These are phyloP conservation scores for Himalopsyche japonica DNA, from an alignment of 2,888 invertebrate genomes.

Conservation along the genomic window DNA sequence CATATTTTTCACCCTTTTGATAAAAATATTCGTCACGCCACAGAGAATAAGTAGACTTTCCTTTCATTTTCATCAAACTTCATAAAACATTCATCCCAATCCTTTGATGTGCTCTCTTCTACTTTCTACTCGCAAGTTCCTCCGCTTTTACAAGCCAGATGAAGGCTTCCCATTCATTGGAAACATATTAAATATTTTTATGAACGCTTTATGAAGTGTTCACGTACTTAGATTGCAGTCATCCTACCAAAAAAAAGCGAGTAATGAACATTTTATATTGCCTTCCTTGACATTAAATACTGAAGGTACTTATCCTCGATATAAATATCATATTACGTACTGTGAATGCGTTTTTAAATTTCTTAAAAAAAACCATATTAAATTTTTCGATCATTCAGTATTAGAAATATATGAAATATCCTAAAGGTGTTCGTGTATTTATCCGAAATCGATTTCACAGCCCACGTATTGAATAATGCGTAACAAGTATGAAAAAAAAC, in stretches of 20 bases:
- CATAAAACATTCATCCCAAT: constrained; percentile 41
- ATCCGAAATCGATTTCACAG: no score
- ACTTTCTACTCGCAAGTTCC: constrained; percentile 3
- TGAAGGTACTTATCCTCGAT: background rate
- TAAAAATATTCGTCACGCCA: background rate
- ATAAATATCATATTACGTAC: background rate
- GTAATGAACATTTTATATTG: background rate
- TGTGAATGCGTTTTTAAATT: no score
- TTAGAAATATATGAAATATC: no score
- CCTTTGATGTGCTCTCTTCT: constrained; percentile 36
- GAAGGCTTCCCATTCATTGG: background rate
- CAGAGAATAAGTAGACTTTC: constrained; percentile 21
- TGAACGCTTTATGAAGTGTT: background rate
- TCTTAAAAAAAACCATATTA: no score
- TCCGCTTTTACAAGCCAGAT: background rate
- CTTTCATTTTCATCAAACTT: constrained; percentile 42
- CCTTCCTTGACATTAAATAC: background rate
- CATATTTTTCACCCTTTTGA: background rate
- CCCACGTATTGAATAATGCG: no score
- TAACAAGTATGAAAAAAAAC: no score
- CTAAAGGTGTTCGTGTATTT: no score
- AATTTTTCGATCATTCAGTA: no score
- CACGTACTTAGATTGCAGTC: background rate
- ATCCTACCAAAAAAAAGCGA: background rate
- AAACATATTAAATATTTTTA: constrained; percentile 1